Percentiles rank a stretch among this genome's conserved stretches.
Conservation (phyloP, 1,140 invertebrate genomes). For the Leptinotarsa defecta region DNA sequence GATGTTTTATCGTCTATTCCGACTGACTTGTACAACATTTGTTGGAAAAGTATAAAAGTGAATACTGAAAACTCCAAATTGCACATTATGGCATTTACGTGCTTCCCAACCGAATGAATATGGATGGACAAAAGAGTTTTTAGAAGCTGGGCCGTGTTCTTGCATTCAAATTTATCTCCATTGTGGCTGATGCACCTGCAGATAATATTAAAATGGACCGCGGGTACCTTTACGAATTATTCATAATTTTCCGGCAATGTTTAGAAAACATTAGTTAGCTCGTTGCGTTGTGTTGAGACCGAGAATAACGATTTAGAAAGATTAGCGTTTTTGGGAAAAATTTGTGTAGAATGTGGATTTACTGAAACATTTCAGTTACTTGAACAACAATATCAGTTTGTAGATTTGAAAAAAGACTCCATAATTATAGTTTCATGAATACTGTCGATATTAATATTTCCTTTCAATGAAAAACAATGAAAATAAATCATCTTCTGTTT, state of each 20-base stretch:
- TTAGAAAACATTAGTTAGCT: neutral
- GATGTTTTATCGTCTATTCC: neutral
- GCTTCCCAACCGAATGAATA: slow-evolving; percentile 35
- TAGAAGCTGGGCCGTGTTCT: slow-evolving; percentile 26
- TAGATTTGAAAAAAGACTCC: too few relatives aligned
- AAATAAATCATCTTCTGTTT: too few relatives aligned
- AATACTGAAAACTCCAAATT: slow-evolving; percentile 37
- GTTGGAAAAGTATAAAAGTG: slow-evolving; percentile 30
- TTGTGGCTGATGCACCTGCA: slow-evolving; percentile 34
- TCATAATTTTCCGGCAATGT: neutral
- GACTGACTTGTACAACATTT: slow-evolving; percentile 1
- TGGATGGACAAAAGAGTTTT: slow-evolving; percentile 35
- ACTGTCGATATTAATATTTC: too few relatives aligned
- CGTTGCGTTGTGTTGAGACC: neutral
- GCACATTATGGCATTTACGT: slow-evolving; percentile 38
- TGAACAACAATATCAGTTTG: too few relatives aligned
- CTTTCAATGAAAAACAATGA: too few relatives aligned
- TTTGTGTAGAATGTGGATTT: too few relatives aligned
- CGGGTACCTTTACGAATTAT: neutral
- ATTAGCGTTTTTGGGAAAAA: too few relatives aligned
- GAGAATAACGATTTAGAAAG: neutral
- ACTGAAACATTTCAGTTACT: too few relatives aligned
- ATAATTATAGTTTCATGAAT: too few relatives aligned
- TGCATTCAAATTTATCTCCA: slow-evolving; percentile 34
- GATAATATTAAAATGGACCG: slow-evolving; percentile 33